A percentile compares a stretch with the other conserved stretches of the same genome.
These are phyloP conservation scores for Reticulitermes speratus DNA, from an alignment of 1,140 invertebrate genomes.

Conservation along the genomic window DNA sequence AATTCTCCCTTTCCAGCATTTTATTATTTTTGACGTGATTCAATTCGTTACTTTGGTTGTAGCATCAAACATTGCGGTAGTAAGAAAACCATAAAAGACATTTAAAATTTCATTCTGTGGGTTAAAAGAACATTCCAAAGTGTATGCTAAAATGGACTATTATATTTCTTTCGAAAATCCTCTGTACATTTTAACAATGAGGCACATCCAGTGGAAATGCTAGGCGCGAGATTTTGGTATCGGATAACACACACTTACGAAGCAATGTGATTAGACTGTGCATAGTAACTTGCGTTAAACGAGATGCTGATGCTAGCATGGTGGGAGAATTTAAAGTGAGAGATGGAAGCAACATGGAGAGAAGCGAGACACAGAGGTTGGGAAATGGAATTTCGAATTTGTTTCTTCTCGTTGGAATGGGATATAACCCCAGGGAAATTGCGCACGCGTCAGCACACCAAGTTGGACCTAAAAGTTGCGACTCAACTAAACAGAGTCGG, in stretches of 20 bases:
- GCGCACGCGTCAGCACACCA: conserved; percentile 3
- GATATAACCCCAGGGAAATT: conserved; percentile 24
- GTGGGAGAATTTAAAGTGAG: background rate
- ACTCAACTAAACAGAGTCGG: background rate
- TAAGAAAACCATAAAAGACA: too few species aligned
- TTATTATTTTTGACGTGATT: too few species aligned
- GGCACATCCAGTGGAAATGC: background rate
- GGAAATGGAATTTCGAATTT: conserved; percentile 25
- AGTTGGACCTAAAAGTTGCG: background rate
- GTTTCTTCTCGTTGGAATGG: conserved; percentile 24
- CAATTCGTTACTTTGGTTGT: too few species aligned
- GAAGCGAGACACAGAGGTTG: background rate
- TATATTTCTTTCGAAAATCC: too few species aligned
- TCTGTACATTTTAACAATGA: background rate
- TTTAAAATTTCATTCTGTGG: too few species aligned
- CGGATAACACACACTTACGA: background rate
- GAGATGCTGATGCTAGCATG: background rate
- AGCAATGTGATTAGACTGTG: background rate
- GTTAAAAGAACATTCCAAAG: too few species aligned
- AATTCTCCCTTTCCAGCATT: too few species aligned
- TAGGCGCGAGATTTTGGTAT: background rate
- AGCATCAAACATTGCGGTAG: too few species aligned
- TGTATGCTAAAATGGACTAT: too few species aligned
- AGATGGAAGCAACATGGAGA: background rate
- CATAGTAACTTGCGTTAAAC: background rate